Conservation (phyloP, 1,140 invertebrate species). For the Colletes gigas region DNA sequence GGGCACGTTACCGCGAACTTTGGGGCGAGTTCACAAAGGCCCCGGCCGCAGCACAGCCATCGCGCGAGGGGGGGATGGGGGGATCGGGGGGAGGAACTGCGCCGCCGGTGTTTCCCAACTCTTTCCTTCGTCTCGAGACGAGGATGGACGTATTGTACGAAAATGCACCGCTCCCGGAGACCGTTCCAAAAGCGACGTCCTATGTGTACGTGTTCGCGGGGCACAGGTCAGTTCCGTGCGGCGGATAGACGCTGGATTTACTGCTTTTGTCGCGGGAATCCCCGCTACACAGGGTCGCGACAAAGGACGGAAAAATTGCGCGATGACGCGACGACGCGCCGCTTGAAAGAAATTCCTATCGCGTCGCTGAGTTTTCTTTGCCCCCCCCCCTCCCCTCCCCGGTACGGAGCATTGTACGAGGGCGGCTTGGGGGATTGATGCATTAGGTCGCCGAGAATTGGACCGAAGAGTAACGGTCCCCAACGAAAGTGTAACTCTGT, state of each 20-base stretch:
- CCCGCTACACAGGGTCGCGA: not conserved
- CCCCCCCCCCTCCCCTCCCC: not conserved
- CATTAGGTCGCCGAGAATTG: conserved; percentile 16
- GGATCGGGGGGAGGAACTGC: not conserved
- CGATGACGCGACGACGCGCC: conserved; percentile 21
- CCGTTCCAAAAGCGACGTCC: not conserved
- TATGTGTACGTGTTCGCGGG: conserved; percentile 20
- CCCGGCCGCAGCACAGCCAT: conserved; percentile 5
- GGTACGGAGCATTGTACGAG: not conserved
- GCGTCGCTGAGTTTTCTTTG: not conserved
- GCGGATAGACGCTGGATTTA: conserved; percentile 42
- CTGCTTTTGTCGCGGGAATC: conserved; percentile 42
- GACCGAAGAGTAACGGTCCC: not conserved
- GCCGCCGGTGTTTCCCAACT: not conserved
- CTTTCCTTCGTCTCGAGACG: not conserved
- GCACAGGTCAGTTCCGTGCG: conserved; percentile 31
- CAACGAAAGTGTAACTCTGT: too few relatives aligned
- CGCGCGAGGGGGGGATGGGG: not conserved
- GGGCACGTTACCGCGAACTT: conserved; percentile 17
- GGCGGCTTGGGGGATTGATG: not conserved
- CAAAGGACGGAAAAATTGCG: conserved; percentile 50
- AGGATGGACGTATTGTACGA: conserved; percentile 33
- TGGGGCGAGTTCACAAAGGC: conserved; percentile 28
- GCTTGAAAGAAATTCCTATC: conserved; percentile 5
- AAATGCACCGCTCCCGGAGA: conserved; percentile 12